A percentile compares a stretch with the other conserved stretches of the same genome.
These are phyloP conservation scores for Sphinx pinastri DNA, from an alignment of 2,888 invertebrate genomes.

Conservation along the genomic window DNA sequence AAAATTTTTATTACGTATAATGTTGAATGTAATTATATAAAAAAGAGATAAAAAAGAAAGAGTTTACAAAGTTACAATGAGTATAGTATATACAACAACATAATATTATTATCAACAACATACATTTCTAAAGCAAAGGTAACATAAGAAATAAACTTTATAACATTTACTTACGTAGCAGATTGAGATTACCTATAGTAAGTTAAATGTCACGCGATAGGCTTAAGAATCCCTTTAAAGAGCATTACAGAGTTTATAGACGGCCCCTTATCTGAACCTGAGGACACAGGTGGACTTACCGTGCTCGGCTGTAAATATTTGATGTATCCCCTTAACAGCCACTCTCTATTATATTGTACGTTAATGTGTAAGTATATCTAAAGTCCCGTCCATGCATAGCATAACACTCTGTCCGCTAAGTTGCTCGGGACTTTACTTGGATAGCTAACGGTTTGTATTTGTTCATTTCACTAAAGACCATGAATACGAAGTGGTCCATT, in stretches of 20 bases:
- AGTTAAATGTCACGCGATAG: conserved; percentile 15
- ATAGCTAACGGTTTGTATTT: conserved; percentile 4
- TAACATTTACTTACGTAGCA: background rate
- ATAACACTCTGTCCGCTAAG: conserved; percentile 26
- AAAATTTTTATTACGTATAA: background rate
- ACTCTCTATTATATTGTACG: conserved; percentile 50
- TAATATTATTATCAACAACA: background rate
- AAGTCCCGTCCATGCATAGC: conserved; percentile 25
- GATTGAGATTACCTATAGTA: background rate
- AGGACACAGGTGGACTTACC: conserved; percentile 70
- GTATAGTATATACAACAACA: no score
- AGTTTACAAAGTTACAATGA: no score
- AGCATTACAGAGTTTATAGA: conserved; percentile 49
- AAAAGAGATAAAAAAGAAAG: no score
- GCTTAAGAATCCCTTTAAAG: conserved; percentile 38
- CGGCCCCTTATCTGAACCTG: conserved; percentile 50
- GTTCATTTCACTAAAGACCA: background rate
- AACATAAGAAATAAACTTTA: background rate
- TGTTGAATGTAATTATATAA: no score
- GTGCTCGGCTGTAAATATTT: conserved; percentile 70
- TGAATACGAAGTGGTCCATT: conserved; percentile 8
- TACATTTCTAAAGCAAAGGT: background rate
- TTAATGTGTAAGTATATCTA: conserved; percentile 26
- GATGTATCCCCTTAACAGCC: conserved; percentile 68
- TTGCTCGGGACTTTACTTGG: conserved; percentile 21